Conservation (phyloP, 1,140 invertebrate species). For the Whitmania pigra region DNA sequence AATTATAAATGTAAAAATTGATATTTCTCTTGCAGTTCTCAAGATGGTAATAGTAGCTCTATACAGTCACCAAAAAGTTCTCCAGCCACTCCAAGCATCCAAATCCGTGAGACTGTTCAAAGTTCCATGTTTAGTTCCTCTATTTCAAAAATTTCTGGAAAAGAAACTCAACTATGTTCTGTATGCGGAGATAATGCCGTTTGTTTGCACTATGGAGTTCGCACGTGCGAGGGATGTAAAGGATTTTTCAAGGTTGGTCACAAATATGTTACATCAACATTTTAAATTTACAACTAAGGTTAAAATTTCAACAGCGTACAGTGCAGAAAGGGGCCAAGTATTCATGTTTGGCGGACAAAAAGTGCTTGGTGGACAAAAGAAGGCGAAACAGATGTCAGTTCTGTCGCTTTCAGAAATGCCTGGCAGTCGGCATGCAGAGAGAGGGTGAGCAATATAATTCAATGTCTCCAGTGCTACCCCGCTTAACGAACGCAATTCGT, state of each 20-base stretch:
- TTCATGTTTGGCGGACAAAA: slow-evolving; percentile 90
- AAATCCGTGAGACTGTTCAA: not conserved
- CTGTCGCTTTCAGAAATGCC: slow-evolving; percentile 95
- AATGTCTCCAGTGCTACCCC: too few species aligned
- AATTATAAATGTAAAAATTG: not conserved
- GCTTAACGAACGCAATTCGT: too few species aligned
- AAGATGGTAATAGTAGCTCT: not conserved
- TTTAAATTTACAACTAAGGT: not conserved
- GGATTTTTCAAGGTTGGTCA: slow-evolving; percentile 50
- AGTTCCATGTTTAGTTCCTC: not conserved
- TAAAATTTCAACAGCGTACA: slow-evolving; percentile 53
- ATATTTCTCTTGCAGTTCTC: not conserved
- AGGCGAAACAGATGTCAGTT: slow-evolving; percentile 93
- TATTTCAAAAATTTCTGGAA: slow-evolving; percentile 17
- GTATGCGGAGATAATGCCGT: slow-evolving; percentile 97
- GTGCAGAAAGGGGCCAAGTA: slow-evolving; percentile 98
- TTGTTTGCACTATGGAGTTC: slow-evolving; percentile 93
- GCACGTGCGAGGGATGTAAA: slow-evolving; percentile 93
- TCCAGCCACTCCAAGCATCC: not conserved
- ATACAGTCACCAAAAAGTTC: not conserved
- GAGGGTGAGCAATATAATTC: slow-evolving; percentile 49
- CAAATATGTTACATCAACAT: not conserved
- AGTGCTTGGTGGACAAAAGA: slow-evolving; percentile 93
- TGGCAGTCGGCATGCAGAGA: slow-evolving; percentile 96
- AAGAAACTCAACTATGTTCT: slow-evolving; percentile 64